Percentiles rank a stretch among this genome's conserved stretches.
Conservation (phyloP, 2,888 invertebrate species). For the Argynnis bischoffii region DNA sequence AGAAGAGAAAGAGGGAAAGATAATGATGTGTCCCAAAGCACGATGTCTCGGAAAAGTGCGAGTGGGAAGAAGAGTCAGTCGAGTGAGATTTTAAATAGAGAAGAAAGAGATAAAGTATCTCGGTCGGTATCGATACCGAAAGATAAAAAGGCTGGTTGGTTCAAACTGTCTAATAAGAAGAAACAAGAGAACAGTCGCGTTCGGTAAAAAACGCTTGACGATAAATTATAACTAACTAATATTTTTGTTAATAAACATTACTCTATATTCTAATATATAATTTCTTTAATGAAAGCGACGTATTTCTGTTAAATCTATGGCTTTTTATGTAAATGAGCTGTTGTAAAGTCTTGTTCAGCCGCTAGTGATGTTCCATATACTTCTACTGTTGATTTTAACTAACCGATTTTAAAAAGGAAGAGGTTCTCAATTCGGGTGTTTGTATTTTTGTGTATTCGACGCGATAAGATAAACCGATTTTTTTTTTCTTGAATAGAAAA, state of each 20-base stretch:
- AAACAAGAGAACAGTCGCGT: conserved; percentile 73
- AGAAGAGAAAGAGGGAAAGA: conserved; percentile 67
- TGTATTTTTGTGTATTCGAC: too few species aligned
- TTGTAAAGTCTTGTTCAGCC: too few species aligned
- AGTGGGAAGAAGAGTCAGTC: conserved; percentile 81
- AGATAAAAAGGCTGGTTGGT: conserved; percentile 89
- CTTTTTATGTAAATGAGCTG: too few species aligned
- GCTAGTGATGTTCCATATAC: too few species aligned
- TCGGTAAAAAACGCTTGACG: conserved; percentile 49
- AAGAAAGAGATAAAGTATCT: conserved; percentile 77
- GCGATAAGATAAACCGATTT: too few species aligned
- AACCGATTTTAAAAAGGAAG: too few species aligned
- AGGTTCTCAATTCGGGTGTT: too few species aligned
- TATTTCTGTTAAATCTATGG: too few species aligned
- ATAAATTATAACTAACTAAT: conserved; percentile 9
- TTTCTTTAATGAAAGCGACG: conserved; percentile 2
- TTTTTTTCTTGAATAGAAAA: too few species aligned
- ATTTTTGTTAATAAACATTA: conserved; percentile 1
- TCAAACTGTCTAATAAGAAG: conserved; percentile 82
- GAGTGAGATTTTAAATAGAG: conserved; percentile 83
- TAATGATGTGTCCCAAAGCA: conserved; percentile 49
- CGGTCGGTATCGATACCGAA: conserved; percentile 88
- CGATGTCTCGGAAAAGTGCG: conserved; percentile 69
- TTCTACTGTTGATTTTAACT: too few species aligned
- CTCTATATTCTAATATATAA: conserved; percentile 11